phyloP scores from a whole-genome alignment of 2,888 invertebrate genomes.

The Chrysomela aeneicollis region DNA sequence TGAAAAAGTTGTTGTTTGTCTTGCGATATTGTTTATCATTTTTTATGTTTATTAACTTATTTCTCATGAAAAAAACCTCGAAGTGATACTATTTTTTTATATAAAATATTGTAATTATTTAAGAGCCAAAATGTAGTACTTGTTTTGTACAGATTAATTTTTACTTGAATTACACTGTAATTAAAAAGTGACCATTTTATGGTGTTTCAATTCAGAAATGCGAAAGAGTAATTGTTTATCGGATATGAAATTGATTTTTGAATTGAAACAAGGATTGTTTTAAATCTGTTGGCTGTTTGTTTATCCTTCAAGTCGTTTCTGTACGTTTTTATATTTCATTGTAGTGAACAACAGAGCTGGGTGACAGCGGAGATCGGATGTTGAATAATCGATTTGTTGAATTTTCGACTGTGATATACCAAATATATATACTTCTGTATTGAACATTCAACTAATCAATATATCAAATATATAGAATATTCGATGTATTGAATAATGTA shows the following conservation, averaged over 20 bases:
- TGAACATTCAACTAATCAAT: too few species aligned
- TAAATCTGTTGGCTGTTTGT: constrained; percentile 41
- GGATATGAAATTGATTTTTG: constrained; percentile 43
- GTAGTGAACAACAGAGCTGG: constrained; percentile 53
- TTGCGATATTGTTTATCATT: constrained; percentile 32
- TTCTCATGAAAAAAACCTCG: constrained; percentile 43
- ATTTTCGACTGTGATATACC: constrained; percentile 17
- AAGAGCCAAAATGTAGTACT: constrained; percentile 54
- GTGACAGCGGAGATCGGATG: too few species aligned
- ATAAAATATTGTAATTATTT: constrained; percentile 45
- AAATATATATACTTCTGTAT: too few species aligned
- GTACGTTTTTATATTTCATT: constrained; percentile 48
- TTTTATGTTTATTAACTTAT: constrained; percentile 35
- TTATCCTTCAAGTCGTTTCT: constrained; percentile 28
- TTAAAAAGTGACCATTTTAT: constrained; percentile 31
- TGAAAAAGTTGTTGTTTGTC: constrained; percentile 25
- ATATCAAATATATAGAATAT: too few species aligned
- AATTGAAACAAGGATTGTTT: constrained; percentile 45
- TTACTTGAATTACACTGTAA: constrained; percentile 25
- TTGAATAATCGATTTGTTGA: constrained; percentile 49
- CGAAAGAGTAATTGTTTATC: constrained; percentile 14
- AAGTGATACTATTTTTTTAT: constrained; percentile 55
- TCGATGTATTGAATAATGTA: too few species aligned
- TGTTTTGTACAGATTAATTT: constrained; percentile 55
- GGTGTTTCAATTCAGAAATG: constrained; percentile 47